Percentiles rank a stretch among this genome's conserved stretches.
These are phyloP conservation scores for Slavum lentiscoides DNA, from an alignment of 2,888 invertebrate genomes.

Conservation along the genomic window DNA sequence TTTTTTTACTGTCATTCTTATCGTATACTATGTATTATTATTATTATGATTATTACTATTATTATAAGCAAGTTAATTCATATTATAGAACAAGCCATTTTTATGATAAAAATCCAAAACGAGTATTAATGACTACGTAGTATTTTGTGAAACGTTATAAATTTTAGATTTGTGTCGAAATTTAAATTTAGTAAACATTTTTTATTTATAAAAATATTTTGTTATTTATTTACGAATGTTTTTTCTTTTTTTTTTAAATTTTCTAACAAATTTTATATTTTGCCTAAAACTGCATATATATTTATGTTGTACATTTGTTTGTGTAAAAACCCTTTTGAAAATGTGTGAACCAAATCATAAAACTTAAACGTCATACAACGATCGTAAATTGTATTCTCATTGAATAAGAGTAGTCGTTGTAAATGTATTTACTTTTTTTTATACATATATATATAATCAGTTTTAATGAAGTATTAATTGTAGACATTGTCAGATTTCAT, in stretches of 20 bases:
- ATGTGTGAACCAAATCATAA: neutral
- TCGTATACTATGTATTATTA: conserved; percentile 2
- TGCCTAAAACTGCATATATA: neutral
- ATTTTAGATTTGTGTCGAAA: conserved; percentile 18
- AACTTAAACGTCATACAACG: neutral
- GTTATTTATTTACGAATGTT: neutral
- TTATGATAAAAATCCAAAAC: neutral
- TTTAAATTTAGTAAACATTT: conserved; percentile 14
- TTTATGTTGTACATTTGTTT: conserved; percentile 14
- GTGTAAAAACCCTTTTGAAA: neutral
- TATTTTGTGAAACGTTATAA: conserved; percentile 4
- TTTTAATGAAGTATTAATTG: neutral
- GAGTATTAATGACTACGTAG: neutral
- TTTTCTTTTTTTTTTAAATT: neutral
- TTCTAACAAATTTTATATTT: conserved; percentile 15
- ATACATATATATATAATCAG: neutral
- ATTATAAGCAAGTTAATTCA: conserved; percentile 16
- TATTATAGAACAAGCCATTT: conserved; percentile 25
- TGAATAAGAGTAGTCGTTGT: neutral
- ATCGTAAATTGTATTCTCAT: neutral
- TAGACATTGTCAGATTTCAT: conserved; percentile 9
- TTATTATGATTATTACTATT: neutral
- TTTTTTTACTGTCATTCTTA: conserved; percentile 35
- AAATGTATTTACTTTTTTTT: neutral
- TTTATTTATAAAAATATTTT: neutral